phyloP scores from a whole-genome alignment of 2,888 invertebrate genomes.

The Diplazon laetatorius region DNA sequence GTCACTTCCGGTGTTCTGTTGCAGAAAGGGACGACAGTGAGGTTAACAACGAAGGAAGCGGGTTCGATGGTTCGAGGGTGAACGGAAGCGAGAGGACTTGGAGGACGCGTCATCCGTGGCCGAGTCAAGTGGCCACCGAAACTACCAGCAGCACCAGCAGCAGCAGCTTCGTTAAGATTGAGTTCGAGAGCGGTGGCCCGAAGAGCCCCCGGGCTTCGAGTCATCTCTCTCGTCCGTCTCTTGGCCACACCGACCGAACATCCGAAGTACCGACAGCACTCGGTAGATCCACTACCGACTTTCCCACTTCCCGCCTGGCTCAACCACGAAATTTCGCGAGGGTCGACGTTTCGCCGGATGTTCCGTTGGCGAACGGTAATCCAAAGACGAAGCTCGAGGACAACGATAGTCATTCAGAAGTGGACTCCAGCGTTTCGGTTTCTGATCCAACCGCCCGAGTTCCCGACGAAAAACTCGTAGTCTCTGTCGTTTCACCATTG shows the following conservation, averaged over 20 bases:
- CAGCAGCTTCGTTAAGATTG: constrained; percentile 52
- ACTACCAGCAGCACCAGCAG: constrained; percentile 19
- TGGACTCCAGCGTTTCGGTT: constrained; percentile 11
- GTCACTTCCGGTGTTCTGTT: constrained; percentile 15
- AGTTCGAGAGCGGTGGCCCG: constrained; percentile 33
- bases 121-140: constrained; percentile 28
- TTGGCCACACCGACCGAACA: constrained; percentile 21
- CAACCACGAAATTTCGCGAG: constrained; percentile 20
- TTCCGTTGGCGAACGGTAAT: constrained; percentile 9
- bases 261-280: constrained; percentile 39
- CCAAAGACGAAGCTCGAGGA: background rate
- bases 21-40: constrained; percentile 38
- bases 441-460: constrained; percentile 1
- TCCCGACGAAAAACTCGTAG: constrained; percentile 34
- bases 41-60: constrained; percentile 23
- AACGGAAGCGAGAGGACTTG: constrained; percentile 12
- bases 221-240: constrained; percentile 12
- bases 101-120: constrained; percentile 41
- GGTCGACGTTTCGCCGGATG: constrained; percentile 11
- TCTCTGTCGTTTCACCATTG: constrained; percentile 35
- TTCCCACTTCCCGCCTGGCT: background rate
- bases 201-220: constrained; percentile 33
- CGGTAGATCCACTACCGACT: constrained; percentile 17
- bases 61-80: constrained; percentile 30
- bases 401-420: constrained; percentile 8